Evolutionary conservation across 2,888 invertebrate genomes (phyloP), one percentile per base, ranked within the genome.

Genomic region (Aphrophora alni): DNA sequence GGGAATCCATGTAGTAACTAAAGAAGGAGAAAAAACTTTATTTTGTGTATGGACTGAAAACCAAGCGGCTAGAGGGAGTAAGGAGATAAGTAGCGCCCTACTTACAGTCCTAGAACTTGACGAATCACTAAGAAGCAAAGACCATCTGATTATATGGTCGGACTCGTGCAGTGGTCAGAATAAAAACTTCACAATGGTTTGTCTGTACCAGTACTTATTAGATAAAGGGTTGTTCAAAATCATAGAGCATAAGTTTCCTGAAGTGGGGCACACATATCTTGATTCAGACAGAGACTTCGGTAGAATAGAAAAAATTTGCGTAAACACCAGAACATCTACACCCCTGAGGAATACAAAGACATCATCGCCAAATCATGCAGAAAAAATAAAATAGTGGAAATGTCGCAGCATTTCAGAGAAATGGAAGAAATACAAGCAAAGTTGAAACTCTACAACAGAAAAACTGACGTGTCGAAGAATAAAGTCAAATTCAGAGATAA

Each of bases 281-380:
- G n/a, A 87, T 81, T 86, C 86, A 21, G 86, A 87, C 80, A 38
- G 86, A 80, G 86, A 87, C 85, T 87, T 87, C 84, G 86, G 86
- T 51, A 79, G 84, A 24, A 86, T 86, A 38, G 85, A 87, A 83
- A 87, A 82, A 82, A 84, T 68, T 75, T 87, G 68, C 81, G 86
- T 44, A 85, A 84, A 80, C 84, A 86, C 83, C 85, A 85, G 69
- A 78, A 85, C 78, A 68, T 85, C 77, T 83, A 77, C 82, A 72
- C 82, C n/a, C 85, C 86, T 80, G 86, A 86, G 38, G 82, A 85
- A 83, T 87, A 87, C 82, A 80, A 85, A 75, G 82, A 85, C 69
- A 85, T 86, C 27, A 85, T 85, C 44, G 76, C 51, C n/a, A 82
- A 75, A 76, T 82, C 84, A n/a, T 81, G 82, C 77, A 84, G 38